Percentiles rank a stretch among this genome's conserved stretches.
Conservation (phyloP, 1,140 invertebrate species). For the Drosophila lacteicornis region DNA sequence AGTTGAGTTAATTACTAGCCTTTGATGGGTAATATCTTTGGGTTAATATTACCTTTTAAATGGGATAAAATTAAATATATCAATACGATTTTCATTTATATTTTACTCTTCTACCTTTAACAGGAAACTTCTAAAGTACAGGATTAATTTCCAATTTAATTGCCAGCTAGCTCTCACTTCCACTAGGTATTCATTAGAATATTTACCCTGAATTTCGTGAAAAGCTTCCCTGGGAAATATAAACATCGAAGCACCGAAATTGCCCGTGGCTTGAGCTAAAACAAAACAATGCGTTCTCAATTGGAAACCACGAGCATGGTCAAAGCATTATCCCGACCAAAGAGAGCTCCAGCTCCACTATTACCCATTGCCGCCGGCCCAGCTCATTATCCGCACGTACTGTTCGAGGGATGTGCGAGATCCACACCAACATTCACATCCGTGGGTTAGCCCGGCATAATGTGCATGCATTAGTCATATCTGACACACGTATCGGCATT, state of each 20-base stretch:
- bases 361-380: constrained; percentile 37
- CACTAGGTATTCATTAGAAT: neutral
- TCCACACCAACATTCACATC: neutral
- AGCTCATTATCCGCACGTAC: constrained; percentile 70
- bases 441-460: constrained; percentile 40
- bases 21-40: neutral
- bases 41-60: too few relatives aligned
- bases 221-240: constrained; percentile 3
- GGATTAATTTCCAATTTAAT: neutral
- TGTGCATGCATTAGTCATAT: constrained; percentile 79
- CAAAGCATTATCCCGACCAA: constrained; percentile 21
- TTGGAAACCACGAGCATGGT: constrained; percentile 27
- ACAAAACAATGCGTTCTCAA: constrained; percentile 49
- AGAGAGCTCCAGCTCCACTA: constrained; percentile 7
- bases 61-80: too few relatives aligned
- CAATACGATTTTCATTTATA: too few relatives aligned
- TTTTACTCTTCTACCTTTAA: neutral
- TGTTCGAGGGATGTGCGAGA: constrained; percentile 5
- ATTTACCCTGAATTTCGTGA: constrained; percentile 11
- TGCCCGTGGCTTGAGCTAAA: constrained; percentile 25
- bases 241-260: constrained; percentile 6
- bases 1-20: neutral
- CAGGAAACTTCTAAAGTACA: neutral
- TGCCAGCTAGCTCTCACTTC: neutral
- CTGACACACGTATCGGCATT: constrained; percentile 32